Evolutionary conservation across 2,113 vertebrate species (phyloP).

Genomic region (Phylloscopus trochilus): DNA sequence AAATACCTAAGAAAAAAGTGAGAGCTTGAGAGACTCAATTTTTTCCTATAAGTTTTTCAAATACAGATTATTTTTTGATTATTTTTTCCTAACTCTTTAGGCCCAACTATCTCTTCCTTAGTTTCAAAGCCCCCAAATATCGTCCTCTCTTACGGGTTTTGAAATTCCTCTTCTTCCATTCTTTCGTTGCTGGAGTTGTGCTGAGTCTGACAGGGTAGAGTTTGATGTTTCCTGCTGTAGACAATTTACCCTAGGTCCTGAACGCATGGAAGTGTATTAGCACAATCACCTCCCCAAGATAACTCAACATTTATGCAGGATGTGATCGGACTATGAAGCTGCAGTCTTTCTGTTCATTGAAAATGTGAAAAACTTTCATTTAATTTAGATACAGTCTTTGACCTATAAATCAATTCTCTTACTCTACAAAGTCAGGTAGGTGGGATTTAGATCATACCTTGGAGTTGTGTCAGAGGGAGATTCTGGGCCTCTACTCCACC

Average conservation of each 20-base stretch:
- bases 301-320: background rate
- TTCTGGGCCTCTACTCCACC: background rate
- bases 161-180: background rate
- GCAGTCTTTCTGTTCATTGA: background rate
- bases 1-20: background rate
- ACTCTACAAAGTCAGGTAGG: background rate
- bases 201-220: background rate
- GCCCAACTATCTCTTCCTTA: background rate
- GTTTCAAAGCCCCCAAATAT: background rate
- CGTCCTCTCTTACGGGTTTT: background rate
- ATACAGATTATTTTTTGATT: background rate
- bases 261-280: background rate
- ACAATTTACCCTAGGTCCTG: background rate
- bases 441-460: background rate
- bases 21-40: background rate
- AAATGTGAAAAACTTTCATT: background rate
- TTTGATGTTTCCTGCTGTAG: background rate
- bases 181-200: background rate
- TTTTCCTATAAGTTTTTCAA: background rate
- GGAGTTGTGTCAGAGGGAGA: background rate
- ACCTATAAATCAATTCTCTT: background rate
- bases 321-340: background rate
- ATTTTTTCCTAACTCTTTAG: background rate
- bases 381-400: background rate
- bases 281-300: background rate